A percentile compares a stretch with the other conserved stretches of the same genome.
Evolutionary conservation across 1,140 invertebrate genomes (phyloP).

Genomic region (Ridgeia piscesae): DNA sequence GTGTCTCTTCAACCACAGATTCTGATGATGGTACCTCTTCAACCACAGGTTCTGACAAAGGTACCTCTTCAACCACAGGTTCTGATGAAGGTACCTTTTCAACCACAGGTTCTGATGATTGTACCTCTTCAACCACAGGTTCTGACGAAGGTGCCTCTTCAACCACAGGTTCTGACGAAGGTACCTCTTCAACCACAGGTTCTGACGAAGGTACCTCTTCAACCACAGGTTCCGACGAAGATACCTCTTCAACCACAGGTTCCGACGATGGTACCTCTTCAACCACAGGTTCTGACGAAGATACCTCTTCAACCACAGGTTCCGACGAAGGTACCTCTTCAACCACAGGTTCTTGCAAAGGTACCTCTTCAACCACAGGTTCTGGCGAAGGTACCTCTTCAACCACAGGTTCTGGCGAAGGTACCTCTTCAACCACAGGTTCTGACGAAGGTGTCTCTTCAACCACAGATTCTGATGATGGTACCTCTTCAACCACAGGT

Average conservation of each 20-base stretch:
- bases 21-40: not conserved
- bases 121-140: too few species aligned
- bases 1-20: not conserved
- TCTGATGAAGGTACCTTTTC: not conserved
- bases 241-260: not conserved
- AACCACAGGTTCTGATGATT: too few species aligned
- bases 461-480: not conserved
- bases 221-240: not conserved
- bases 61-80: conserved; percentile 1
- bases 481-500: not conserved
- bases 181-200: not conserved
- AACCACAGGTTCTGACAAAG: not conserved
- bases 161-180: too few species aligned
- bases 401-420: not conserved
- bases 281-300: not conserved
- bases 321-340: not conserved
- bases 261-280: not conserved
- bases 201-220: not conserved
- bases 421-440: not conserved
- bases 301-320: not conserved
- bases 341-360: not conserved
- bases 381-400: not conserved
- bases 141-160: too few species aligned
- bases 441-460: not conserved
- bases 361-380: not conserved